Percentiles rank a stretch among this genome's conserved stretches.
phyloP scores from a whole-genome alignment of 2,888 invertebrate genomes.

The Cephus pulcher region DNA sequence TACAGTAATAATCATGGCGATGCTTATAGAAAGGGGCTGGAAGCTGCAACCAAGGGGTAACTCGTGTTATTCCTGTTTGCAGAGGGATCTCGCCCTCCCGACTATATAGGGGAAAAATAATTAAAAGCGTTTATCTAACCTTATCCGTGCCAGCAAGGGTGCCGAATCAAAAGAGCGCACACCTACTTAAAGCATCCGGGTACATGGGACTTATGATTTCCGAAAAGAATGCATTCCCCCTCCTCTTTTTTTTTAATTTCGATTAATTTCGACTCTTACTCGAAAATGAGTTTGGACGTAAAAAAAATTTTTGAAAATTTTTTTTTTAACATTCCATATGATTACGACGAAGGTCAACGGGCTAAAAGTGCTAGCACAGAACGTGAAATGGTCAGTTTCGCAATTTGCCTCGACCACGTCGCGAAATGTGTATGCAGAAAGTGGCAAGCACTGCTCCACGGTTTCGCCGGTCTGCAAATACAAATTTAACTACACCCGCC shows the following conservation, averaged over 20 bases:
- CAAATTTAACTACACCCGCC: conserved; percentile 55
- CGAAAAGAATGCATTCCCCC: not conserved
- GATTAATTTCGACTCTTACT: not conserved
- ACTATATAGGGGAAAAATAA: conserved; percentile 41
- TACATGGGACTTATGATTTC: not conserved
- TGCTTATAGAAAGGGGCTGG: conserved; percentile 12
- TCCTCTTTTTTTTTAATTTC: not conserved
- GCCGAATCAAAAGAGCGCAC: not conserved
- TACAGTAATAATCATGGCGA: conserved; percentile 15
- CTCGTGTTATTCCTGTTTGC: conserved; percentile 42
- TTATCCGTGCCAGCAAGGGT: conserved; percentile 40
- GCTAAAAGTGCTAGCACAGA: not conserved
- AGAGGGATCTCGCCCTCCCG: conserved; percentile 36
- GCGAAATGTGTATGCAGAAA: not conserved
- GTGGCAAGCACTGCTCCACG: not conserved
- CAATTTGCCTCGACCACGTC: not conserved
- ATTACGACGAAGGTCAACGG: not conserved
- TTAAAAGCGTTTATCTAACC: conserved; percentile 50
- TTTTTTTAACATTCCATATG: not conserved
- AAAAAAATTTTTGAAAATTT: not conserved
- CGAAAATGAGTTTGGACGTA: too few species aligned
- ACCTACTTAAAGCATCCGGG: not conserved
- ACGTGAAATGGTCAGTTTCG: not conserved
- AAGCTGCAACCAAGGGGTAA: conserved; percentile 25
- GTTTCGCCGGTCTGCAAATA: conserved; percentile 49